Conservation (phyloP, 2,888 invertebrate genomes). For the Hyposoter didymator region DNA sequence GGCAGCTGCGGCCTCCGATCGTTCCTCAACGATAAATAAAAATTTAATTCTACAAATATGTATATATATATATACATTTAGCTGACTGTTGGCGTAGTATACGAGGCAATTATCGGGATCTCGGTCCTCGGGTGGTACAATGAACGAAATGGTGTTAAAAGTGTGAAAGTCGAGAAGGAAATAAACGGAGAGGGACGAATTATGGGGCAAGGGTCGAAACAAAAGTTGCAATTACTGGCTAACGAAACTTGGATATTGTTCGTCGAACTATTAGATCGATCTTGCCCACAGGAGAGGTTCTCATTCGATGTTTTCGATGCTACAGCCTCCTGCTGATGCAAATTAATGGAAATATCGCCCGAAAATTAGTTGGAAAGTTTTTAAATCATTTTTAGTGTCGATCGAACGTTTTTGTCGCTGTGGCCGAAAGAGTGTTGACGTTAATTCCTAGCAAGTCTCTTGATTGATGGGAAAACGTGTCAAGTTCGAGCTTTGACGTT, state of each 20-base stretch:
- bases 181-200: not conserved
- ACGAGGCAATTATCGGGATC: slow-evolving; percentile 42
- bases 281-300: not conserved
- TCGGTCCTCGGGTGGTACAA: slow-evolving; percentile 40
- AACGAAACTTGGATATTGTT: not conserved
- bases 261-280: not conserved
- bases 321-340: not conserved
- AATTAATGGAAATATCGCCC: too few relatives aligned
- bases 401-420: too few relatives aligned
- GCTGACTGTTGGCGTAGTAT: not conserved
- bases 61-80: slow-evolving; percentile 25
- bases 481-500: too few relatives aligned
- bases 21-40: slow-evolving; percentile 56
- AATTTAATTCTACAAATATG: slow-evolving; percentile 44
- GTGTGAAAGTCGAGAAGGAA: not conserved
- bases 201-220: slow-evolving; percentile 53
- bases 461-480: too few relatives aligned
- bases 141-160: slow-evolving; percentile 21
- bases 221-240: slow-evolving; percentile 55
- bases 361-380: too few relatives aligned
- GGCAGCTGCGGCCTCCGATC: slow-evolving; percentile 61
- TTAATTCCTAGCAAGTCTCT: too few relatives aligned
- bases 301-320: not conserved
- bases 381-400: too few relatives aligned
- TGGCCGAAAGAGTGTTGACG: too few relatives aligned